A percentile compares a stretch with the other conserved stretches of the same genome.
These are phyloP conservation scores for Xenops minutus DNA, from an alignment of 2,797 vertebrate species.

Conservation along the genomic window DNA sequence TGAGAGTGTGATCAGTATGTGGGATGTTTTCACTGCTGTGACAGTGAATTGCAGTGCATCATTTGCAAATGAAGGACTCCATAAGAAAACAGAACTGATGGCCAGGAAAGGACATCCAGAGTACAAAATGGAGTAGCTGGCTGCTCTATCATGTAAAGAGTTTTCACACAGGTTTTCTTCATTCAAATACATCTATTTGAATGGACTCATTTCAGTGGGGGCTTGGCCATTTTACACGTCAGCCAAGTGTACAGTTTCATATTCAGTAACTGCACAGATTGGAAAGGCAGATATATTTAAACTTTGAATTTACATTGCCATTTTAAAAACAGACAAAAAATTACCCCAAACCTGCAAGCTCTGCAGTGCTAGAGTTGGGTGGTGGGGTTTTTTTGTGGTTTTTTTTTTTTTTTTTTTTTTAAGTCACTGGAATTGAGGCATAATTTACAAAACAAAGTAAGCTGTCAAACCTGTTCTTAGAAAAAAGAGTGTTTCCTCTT, in stretches of 20 bases:
- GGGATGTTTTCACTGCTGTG: not conserved
- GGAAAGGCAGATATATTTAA: not conserved
- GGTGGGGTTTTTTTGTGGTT: too few species aligned
- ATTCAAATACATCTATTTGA: not conserved
- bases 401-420: not conserved
- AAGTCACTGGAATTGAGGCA: not conserved
- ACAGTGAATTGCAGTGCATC: not conserved
- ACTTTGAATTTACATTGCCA: not conserved
- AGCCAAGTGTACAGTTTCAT: not conserved
- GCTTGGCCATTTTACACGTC: not conserved
- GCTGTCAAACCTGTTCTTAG: not conserved
- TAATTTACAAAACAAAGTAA: not conserved
- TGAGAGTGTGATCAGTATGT: not conserved
- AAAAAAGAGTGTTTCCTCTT: not conserved
- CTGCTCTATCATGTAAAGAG: not conserved
- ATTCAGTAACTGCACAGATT: not conserved
- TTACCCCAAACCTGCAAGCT: not conserved
- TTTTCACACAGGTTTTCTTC: not conserved
- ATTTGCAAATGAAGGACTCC: not conserved
- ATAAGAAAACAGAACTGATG: not conserved
- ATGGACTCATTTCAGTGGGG: not conserved
- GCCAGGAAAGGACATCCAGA: not conserved
- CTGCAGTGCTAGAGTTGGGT: not conserved
- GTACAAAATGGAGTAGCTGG: not conserved
- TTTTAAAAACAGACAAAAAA: not conserved